Base-by-base conservation (phyloP, 2,113 vertebrate species). In the Gavialis gangeticus region DNA sequence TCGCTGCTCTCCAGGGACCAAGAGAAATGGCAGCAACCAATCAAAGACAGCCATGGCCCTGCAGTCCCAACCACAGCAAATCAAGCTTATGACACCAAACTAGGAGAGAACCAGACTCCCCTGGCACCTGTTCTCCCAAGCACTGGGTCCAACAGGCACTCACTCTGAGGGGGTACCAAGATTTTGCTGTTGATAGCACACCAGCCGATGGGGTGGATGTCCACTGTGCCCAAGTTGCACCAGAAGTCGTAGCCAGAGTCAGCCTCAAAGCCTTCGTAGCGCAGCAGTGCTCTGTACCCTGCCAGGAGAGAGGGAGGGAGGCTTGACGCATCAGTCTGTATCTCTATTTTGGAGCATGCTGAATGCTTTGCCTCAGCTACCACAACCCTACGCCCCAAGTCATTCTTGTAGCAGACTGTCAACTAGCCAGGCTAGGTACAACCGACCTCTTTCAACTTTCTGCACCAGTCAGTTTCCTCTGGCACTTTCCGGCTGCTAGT, bases 151-250 rank as follows among this genome's bases (percentile, higher is more conserved):
- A 55, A 54, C 3, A 79, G 34, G 69, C 15, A 97, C 98, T 98
- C 94, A 99, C 99, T 98, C 95, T 98, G 98, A 1, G 99, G 99
- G 1, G 99, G 99, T 76, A 99, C 99, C 77, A 99, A 98, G 91
- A 99, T 98, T 96, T 99, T 99, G 98, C 99, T 98, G 22, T 99
- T 99, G 96, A 99, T 98, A 76, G 99, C 99, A 84, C 99, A 99
- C 99, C 99, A 99, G 60, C 99, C 99, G 1, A 99, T 99, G 11
- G 99, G 99, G 96, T 99, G 99, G 95, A 99, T 97, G 34, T 99
- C 99, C 93, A 99, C 98, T 0, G 98, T 99, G 19, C 98, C 99
- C 78, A 99, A 96, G 97, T 99, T 99, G 96, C 98, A 98, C 99
- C 99, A 99, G 97, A 99, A 99, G 94, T 99, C 99, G 5, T 97